These are phyloP conservation scores for Ruditapes philippinarum DNA, from an alignment of 1,140 invertebrate species.

Conservation along the genomic window DNA sequence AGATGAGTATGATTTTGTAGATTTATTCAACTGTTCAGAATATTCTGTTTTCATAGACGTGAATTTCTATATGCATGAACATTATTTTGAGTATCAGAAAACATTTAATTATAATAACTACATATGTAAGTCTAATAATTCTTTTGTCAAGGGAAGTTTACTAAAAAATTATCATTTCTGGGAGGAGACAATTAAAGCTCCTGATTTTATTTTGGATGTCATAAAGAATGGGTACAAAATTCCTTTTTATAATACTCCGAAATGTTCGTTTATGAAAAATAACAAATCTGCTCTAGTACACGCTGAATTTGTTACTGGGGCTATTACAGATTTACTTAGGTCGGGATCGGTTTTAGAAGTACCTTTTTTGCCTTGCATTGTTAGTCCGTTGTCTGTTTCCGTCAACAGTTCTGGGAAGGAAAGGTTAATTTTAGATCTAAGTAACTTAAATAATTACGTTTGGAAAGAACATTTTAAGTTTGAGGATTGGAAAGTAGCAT, in stretches of 20 bases:
- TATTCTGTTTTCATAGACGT: neutral
- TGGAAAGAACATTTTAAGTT: constrained; percentile 42
- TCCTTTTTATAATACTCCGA: neutral
- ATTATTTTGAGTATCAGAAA: constrained; percentile 11
- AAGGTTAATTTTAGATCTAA: constrained; percentile 61
- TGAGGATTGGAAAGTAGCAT: constrained; percentile 4
- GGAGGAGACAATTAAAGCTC: neutral
- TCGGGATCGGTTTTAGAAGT: neutral
- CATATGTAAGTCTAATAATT: too few relatives aligned
- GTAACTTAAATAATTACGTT: neutral
- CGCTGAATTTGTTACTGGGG: neutral
- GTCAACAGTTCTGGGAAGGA: constrained; percentile 17
- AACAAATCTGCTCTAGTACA: neutral
- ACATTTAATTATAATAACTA: neutral
- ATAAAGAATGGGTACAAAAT: neutral
- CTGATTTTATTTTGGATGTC: neutral
- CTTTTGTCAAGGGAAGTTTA: too few relatives aligned
- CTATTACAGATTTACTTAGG: neutral
- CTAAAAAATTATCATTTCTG: neutral
- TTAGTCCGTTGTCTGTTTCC: neutral
- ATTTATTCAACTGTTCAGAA: neutral
- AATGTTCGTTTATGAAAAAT: neutral
- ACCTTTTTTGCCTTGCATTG: neutral
- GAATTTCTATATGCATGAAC: neutral
- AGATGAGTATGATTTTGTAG: neutral